Percentiles rank a stretch among this genome's conserved stretches.
Conservation (phyloP, 2,888 invertebrate genomes). For the Neuroscelio doddi region DNA sequence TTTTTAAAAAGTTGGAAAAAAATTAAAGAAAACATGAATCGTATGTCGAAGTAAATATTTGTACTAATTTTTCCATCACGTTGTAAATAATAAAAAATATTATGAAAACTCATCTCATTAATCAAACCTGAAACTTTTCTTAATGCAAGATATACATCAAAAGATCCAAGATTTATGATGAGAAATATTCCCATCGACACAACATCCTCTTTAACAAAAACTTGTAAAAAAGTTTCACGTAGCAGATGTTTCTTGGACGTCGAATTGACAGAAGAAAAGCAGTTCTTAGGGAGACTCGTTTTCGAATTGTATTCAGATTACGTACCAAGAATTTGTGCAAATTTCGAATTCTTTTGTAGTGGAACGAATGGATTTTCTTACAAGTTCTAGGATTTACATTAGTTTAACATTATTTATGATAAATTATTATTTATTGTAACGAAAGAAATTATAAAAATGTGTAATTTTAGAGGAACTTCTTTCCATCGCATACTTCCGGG, state of each 20-base stretch:
- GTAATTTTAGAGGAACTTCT: constrained; percentile 56
- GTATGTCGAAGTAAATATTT: constrained; percentile 40
- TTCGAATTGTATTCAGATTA: constrained; percentile 67
- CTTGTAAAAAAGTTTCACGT: constrained; percentile 30
- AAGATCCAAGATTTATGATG: constrained; percentile 39
- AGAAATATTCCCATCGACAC: constrained; percentile 25
- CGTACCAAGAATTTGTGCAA: constrained; percentile 67
- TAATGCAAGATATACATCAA: constrained; percentile 37
- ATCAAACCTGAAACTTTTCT: constrained; percentile 28
- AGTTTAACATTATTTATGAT: constrained; percentile 52
- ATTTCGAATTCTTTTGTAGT: constrained; percentile 66
- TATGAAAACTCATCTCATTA: constrained; percentile 14
- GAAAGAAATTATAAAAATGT: constrained; percentile 51
- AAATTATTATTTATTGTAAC: neutral
- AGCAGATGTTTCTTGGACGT: constrained; percentile 66
- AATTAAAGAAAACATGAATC: constrained; percentile 37
- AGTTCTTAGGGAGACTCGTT: constrained; percentile 63
- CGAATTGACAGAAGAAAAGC: constrained; percentile 52
- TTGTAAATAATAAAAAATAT: constrained; percentile 13
- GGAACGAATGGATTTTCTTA: constrained; percentile 66
- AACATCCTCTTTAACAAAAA: constrained; percentile 35
- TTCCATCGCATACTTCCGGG: constrained; percentile 76
- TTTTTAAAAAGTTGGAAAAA: constrained; percentile 52
- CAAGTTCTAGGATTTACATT: constrained; percentile 59
- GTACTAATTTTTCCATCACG: too few species aligned